These are phyloP conservation scores for Camelus dromedarius DNA, from an alignment of 2,113 vertebrate genomes.

Conservation along the genomic window DNA sequence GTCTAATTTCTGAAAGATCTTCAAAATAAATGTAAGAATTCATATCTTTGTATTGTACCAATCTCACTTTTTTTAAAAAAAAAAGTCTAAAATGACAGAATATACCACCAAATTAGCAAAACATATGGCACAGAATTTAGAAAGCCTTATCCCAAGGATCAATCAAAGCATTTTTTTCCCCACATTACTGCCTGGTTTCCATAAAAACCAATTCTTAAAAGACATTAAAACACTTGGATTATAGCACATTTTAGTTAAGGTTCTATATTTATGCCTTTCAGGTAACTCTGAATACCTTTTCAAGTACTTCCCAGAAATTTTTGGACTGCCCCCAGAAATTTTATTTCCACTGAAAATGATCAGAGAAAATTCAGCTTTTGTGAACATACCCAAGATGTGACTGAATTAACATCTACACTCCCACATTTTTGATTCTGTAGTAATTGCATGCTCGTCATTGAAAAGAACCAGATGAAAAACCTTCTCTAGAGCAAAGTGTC, in stretches of 20 bases:
- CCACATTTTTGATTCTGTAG: not conserved
- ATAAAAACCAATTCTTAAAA: not conserved
- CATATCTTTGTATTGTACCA: not conserved
- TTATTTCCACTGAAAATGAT: not conserved
- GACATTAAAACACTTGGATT: not conserved
- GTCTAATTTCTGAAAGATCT: not conserved
- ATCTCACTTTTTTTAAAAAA: not conserved
- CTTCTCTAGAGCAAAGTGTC: not conserved
- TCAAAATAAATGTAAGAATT: constrained; percentile 6
- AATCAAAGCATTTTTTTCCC: not conserved
- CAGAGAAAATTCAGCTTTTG: constrained; percentile 26
- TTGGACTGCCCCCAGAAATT: not conserved
- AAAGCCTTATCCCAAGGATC: not conserved
- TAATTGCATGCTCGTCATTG: not conserved
- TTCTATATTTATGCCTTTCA: not conserved
- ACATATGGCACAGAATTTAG: constrained; percentile 31
- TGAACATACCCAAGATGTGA: constrained; percentile 33
- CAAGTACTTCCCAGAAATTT: constrained; percentile 38
- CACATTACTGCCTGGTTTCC: not conserved
- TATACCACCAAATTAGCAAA: not conserved
- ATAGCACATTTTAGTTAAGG: not conserved
- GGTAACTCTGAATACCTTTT: not conserved
- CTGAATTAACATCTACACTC: not conserved
- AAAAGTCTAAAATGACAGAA: not conserved
- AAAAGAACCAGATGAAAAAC: not conserved